A percentile compares a stretch with the other conserved stretches of the same genome.
Evolutionary conservation across 2,113 vertebrate genomes (phyloP).

Genomic region (Ondatra zibethicus): DNA sequence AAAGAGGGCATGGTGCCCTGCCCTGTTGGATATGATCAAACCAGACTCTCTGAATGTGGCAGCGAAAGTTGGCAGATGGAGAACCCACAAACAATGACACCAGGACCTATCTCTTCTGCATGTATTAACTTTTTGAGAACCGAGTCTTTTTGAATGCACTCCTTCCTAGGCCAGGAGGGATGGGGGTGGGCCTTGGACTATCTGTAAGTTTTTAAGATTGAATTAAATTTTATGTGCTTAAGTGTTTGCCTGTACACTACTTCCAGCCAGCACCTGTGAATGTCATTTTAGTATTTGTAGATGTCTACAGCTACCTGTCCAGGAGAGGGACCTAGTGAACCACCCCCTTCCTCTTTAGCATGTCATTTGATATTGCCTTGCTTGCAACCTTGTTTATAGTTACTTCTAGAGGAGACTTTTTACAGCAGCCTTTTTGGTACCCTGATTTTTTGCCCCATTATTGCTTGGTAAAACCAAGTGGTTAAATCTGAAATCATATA

Average conservation of each 20-base stretch:
- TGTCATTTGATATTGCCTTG: not conserved
- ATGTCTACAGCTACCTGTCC: not conserved
- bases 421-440: not conserved
- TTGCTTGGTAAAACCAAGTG: not conserved
- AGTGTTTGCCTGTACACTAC: not conserved
- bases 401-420: not conserved
- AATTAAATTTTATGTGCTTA: not conserved
- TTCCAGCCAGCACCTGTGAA: not conserved
- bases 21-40: too few relatives aligned
- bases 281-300: not conserved
- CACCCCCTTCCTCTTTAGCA: not conserved
- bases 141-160: too few relatives aligned
- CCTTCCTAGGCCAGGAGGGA: too few relatives aligned
- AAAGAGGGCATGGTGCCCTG: too few relatives aligned
- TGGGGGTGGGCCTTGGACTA: too few relatives aligned
- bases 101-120: too few relatives aligned
- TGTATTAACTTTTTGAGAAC: too few relatives aligned
- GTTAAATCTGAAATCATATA: not conserved
- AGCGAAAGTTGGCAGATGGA: too few relatives aligned
- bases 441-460: not conserved
- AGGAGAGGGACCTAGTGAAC: not conserved
- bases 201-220: not conserved
- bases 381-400: not conserved
- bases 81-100: too few relatives aligned
- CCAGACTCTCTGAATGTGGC: too few relatives aligned